Conservation (phyloP, 1,140 invertebrate species). For the Stenopsyche tienmushanensis region DNA sequence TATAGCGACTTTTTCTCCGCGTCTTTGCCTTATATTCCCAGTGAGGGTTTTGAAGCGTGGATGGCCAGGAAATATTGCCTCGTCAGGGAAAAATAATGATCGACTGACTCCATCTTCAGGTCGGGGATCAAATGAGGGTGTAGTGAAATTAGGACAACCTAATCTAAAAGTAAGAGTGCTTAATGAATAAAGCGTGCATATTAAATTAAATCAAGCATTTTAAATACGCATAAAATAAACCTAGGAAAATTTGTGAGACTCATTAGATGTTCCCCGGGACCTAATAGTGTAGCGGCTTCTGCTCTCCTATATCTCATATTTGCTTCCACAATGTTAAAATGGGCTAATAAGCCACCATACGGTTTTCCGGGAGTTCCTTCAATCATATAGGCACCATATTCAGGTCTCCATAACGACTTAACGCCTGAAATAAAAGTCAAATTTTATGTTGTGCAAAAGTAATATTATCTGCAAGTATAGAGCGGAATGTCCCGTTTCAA, state of each 20-base stretch:
- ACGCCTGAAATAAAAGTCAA: conserved; percentile 56
- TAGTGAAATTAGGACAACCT: conserved; percentile 87
- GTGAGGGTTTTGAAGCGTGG: conserved; percentile 95
- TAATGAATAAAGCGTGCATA: not conserved
- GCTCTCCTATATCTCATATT: conserved; percentile 92
- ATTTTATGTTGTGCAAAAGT: not conserved
- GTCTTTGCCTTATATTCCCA: conserved; percentile 85
- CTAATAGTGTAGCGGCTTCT: conserved; percentile 78
- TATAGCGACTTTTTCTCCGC: conserved; percentile 94
- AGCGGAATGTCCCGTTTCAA: too few species aligned
- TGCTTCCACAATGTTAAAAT: conserved; percentile 97
- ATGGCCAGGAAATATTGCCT: conserved; percentile 91
- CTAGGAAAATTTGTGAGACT: conserved; percentile 91
- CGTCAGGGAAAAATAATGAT: conserved; percentile 94
- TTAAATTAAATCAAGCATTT: not conserved
- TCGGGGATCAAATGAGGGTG: conserved; percentile 69
- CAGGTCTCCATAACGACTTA: conserved; percentile 93
- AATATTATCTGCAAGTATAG: too few species aligned
- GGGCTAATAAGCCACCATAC: conserved; percentile 87
- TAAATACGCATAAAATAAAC: conserved; percentile 56
- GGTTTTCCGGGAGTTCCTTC: conserved; percentile 99
- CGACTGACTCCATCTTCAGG: conserved; percentile 69
- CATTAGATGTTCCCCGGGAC: conserved; percentile 82
- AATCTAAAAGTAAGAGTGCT: conserved; percentile 61
- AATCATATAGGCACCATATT: conserved; percentile 98